Percentiles rank a stretch among this genome's conserved stretches.
These are phyloP conservation scores for Drosophila kambysellisi DNA, from an alignment of 2,888 invertebrate genomes.

Conservation along the genomic window DNA sequence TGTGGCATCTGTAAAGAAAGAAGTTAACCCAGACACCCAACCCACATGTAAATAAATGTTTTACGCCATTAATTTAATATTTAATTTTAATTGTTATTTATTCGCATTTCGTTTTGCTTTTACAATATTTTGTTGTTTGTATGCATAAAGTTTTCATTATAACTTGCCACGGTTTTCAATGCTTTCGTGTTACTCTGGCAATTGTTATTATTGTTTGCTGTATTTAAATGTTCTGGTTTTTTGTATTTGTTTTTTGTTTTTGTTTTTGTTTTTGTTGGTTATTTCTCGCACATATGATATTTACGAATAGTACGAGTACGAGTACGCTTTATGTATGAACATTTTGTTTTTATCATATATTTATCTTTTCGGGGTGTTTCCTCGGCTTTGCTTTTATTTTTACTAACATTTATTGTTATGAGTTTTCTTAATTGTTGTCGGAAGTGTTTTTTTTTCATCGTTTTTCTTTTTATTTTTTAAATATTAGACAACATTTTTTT, in stretches of 20 bases:
- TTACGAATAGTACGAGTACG: conserved; percentile 47
- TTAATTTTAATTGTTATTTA: conserved; percentile 79
- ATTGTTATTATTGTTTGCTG: conserved; percentile 61
- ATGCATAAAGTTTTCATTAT: conserved; percentile 69
- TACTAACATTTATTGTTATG: conserved; percentile 34
- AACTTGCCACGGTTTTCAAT: conserved; percentile 45
- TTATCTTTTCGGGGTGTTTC: conserved; percentile 25
- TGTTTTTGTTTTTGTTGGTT: conserved; percentile 7
- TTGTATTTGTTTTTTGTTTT: neutral
- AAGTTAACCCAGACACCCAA: neutral
- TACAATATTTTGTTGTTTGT: conserved; percentile 68
- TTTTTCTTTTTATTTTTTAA: conserved; percentile 27
- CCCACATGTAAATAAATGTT: conserved; percentile 30
- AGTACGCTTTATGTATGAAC: conserved; percentile 47
- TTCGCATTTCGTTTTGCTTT: conserved; percentile 74
- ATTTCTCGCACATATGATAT: conserved; percentile 32
- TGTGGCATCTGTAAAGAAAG: neutral
- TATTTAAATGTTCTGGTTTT: conserved; percentile 51
- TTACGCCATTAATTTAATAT: conserved; percentile 69
- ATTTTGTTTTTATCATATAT: conserved; percentile 26
- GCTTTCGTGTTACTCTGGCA: conserved; percentile 54
- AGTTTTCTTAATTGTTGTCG: conserved; percentile 26
- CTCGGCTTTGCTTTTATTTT: conserved; percentile 8
- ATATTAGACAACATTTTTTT: conserved; percentile 59
- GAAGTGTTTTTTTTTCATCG: conserved; percentile 12